Base-by-base conservation (phyloP, 2,888 invertebrate genomes). In the Galeruca laticollis region DNA sequence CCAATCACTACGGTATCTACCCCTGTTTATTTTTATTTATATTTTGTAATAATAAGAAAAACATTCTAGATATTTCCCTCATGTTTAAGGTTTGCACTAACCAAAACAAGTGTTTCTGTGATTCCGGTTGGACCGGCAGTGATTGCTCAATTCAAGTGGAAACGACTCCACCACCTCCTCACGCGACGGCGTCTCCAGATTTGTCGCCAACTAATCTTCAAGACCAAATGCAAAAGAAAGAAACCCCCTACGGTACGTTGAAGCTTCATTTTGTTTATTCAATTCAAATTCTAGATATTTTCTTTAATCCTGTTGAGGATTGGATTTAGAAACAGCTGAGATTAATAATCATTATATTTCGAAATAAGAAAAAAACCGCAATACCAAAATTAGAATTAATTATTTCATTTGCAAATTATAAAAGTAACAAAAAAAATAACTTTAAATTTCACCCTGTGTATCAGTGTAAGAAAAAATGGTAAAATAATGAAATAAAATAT, bases 201-300 rank as follows among this genome's bases (percentile, higher is more conserved):
- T 75, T 77, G 60, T 72, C 78, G 35, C 63, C 77, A 47, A 87
- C 86, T 77, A 87, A 87, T 81, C 86, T 89, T 73, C 84, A 86
- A 77, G 88, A 88, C 80, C 89, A 89, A 85, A 92, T 94, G 93
- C 92, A 92, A 85, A 94, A 93, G 87, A 95, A 94, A 90, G 94
- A 94, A 90, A 95, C 94, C 88, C 94, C 94, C 89, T 95, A 95
- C 92, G 95, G 95, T 95, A 93, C 91, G 94, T 89, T 72, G 11
- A 13, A 35, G 20, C 6, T 6, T 47, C 47, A 18, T 15, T 47
- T 47, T 6, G 61, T 43, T 4, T 20, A 43, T 43, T 54, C 6
- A n/a, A n/a, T n/a, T n/a, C n/a, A n/a, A n/a, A n/a, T 6, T 31
- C 10, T 47, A 18, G 18, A 15, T 47, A 18, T 47, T 47, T 9